A percentile compares a stretch with the other conserved stretches of the same genome.
phyloP scores from a whole-genome alignment of 2,888 invertebrate genomes.

The Mantis religiosa region DNA sequence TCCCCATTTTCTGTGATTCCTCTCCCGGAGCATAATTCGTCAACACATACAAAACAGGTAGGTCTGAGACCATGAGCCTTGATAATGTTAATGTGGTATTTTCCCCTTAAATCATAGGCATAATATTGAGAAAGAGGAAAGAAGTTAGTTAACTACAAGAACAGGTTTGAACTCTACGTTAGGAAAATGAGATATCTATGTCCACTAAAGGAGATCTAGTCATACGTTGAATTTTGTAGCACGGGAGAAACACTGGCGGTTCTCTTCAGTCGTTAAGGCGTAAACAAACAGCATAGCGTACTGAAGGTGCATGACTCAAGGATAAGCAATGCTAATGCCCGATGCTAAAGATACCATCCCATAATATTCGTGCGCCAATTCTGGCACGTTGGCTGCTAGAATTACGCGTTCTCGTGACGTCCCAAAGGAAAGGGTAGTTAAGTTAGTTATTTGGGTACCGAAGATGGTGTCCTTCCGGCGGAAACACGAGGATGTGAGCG shows the following conservation, averaged over 20 bases:
- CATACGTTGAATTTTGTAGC: neutral
- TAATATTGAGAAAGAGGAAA: too few species aligned
- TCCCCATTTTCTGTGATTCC: too few species aligned
- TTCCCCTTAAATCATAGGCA: too few species aligned
- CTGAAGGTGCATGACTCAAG: neutral
- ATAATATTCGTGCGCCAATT: neutral
- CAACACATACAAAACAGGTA: too few species aligned
- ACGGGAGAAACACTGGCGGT: neutral
- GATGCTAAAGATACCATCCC: neutral
- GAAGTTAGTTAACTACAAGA: too few species aligned
- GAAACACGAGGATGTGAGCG: neutral
- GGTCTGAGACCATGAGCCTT: too few species aligned
- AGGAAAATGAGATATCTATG: too few species aligned
- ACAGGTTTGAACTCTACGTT: too few species aligned
- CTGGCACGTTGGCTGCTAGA: neutral
- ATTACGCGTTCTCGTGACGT: neutral
- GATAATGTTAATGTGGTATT: too few species aligned
- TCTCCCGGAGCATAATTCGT: too few species aligned
- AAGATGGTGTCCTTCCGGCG: neutral
- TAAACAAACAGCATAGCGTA: neutral
- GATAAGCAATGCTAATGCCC: neutral
- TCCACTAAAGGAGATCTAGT: too few species aligned
- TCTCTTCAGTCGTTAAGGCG: neutral
- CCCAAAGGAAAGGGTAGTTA: neutral
- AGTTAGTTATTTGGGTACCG: neutral